A percentile compares a stretch with the other conserved stretches of the same genome.
Evolutionary conservation across 1,140 invertebrate species (phyloP).

Genomic region (Oreohelix idahoensis): DNA sequence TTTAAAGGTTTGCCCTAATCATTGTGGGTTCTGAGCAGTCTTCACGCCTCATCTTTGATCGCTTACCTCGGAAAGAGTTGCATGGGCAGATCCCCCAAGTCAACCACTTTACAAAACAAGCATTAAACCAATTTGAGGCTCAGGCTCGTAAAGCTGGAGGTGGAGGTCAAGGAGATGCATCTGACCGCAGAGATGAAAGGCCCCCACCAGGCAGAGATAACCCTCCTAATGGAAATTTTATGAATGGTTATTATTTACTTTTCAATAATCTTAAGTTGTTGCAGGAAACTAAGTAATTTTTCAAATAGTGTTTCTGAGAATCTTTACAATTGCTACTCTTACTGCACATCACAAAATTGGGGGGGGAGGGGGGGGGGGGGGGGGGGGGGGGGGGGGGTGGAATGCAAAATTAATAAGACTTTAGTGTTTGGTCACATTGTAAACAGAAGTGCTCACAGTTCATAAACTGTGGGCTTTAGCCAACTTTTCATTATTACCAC

Average conservation of each 20-base stretch:
- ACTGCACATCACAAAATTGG: too few relatives aligned
- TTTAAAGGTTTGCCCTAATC: slow-evolving; percentile 70
- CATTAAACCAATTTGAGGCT: slow-evolving; percentile 80
- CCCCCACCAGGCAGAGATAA: slow-evolving; percentile 28
- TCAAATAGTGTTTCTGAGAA: too few relatives aligned
- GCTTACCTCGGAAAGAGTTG: slow-evolving; percentile 92
- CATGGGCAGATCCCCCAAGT: slow-evolving; percentile 96
- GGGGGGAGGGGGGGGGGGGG: too few relatives aligned
- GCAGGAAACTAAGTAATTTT: too few relatives aligned
- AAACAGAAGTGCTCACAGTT: too few relatives aligned
- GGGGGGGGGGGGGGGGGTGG: too few relatives aligned
- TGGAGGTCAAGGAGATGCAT: slow-evolving; percentile 55
- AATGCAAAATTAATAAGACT: too few relatives aligned
- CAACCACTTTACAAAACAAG: slow-evolving; percentile 94
- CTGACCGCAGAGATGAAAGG: slow-evolving; percentile 24
- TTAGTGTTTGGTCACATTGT: too few relatives aligned
- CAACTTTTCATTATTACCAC: too few relatives aligned
- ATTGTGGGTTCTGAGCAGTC: slow-evolving; percentile 85
- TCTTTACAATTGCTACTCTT: too few relatives aligned
- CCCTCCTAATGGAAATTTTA: slow-evolving; percentile 31
- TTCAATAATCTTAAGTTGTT: too few relatives aligned
- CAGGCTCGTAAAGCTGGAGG: slow-evolving; percentile 70
- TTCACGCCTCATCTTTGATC: slow-evolving; percentile 90
- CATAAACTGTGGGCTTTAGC: too few relatives aligned
- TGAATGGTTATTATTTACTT: slow-evolving; percentile 21